Conservation (phyloP, 2,888 invertebrate species). For the Agrilus biguttatus region DNA sequence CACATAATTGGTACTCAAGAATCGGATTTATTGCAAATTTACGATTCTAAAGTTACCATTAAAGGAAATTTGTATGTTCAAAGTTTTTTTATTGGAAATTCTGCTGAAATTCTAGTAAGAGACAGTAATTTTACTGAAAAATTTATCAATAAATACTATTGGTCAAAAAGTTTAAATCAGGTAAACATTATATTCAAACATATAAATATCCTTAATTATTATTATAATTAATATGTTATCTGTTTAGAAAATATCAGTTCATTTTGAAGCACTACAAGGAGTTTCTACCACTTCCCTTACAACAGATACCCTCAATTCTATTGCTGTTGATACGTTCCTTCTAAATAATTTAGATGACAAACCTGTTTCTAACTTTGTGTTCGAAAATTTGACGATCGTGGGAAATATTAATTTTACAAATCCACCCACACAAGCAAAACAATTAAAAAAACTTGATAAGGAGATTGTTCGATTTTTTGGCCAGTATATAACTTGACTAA, state of each 20-base stretch:
- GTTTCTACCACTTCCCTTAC: slow-evolving; percentile 20
- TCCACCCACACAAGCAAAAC: too few species aligned
- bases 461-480: slow-evolving; percentile 21
- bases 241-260: slow-evolving; percentile 19
- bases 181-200: slow-evolving; percentile 9
- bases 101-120: slow-evolving; percentile 15
- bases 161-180: slow-evolving; percentile 25
- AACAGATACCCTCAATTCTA: slow-evolving; percentile 19
- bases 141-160: slow-evolving; percentile 17
- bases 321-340: slow-evolving; percentile 19
- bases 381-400: slow-evolving; percentile 20
- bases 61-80: slow-evolving; percentile 21
- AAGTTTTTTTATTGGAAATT: slow-evolving; percentile 15
- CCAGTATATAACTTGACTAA: slow-evolving; percentile 11
- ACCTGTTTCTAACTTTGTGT: slow-evolving; percentile 16
- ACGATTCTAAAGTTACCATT: slow-evolving; percentile 22
- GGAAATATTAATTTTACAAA: slow-evolving; percentile 18
- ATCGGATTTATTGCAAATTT: slow-evolving; percentile 23
- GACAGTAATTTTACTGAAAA: slow-evolving; percentile 14
- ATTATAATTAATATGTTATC: background rate
- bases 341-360: slow-evolving; percentile 16
- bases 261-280: slow-evolving; percentile 18
- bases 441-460: slow-evolving; percentile 11
- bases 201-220: background rate
- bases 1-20: slow-evolving; percentile 19